Conservation (phyloP, 2,888 invertebrate genomes). For the Drosophila barbarae region DNA sequence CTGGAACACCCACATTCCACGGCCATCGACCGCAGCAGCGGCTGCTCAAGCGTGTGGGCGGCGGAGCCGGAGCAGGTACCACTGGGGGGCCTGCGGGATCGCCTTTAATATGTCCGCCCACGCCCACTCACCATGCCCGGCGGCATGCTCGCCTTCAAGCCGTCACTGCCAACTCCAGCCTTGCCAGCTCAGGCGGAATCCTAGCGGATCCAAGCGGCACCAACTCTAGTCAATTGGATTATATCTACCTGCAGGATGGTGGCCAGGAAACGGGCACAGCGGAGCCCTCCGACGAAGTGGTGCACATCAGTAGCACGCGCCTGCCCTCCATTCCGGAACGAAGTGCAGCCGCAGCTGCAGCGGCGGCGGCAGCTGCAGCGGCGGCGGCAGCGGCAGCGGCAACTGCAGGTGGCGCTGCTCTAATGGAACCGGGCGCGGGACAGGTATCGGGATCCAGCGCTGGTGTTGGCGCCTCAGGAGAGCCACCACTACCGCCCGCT, state of each 20-base stretch:
- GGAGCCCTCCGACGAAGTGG: conserved; percentile 80
- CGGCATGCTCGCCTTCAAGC: conserved; percentile 80
- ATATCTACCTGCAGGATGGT: conserved; percentile 48
- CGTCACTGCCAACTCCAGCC: conserved; percentile 79
- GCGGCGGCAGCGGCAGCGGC: conserved; percentile 42
- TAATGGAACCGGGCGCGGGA: conserved; percentile 56
- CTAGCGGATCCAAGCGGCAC: conserved; percentile 7
- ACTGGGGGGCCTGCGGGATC: conserved; percentile 7
- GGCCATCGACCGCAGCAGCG: conserved; percentile 83
- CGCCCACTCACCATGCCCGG: conserved; percentile 91
- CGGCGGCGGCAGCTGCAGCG: conserved; percentile 56
- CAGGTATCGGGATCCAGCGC: conserved; percentile 48
- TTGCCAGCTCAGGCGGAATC: conserved; percentile 47
- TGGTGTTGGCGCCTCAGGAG: conserved; percentile 81
- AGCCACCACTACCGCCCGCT: conserved; percentile 91
- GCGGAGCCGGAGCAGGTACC: conserved; percentile 56
- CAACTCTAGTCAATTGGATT: conserved; percentile 69
- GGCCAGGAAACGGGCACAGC: conserved; percentile 3
- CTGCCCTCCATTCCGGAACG: conserved; percentile 91
- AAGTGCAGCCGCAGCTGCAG: conserved; percentile 77
- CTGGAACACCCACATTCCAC: conserved; percentile 67
- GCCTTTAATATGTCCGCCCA: conserved; percentile 88
- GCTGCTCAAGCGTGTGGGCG: conserved; percentile 82
- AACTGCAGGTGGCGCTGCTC: conserved; percentile 51
- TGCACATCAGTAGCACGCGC: conserved; percentile 87